Conservation (phyloP, 2,888 invertebrate genomes). For the Heliconius charithonia region DNA sequence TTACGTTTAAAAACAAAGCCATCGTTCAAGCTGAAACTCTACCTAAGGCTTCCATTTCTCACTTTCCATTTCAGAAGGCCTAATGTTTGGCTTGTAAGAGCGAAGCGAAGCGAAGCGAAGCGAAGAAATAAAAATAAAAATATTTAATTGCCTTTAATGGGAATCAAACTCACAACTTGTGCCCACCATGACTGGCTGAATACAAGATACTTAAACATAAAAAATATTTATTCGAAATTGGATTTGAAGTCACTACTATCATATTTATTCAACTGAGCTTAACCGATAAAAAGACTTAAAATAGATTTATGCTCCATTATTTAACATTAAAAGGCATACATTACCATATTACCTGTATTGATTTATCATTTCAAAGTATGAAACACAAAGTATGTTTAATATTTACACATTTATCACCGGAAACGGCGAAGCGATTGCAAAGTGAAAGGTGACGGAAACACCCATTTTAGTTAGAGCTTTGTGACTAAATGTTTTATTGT, state of each 20-base stretch:
- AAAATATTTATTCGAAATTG: not conserved
- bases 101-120: too few relatives aligned
- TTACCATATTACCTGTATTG: not conserved
- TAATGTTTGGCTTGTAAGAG: too few relatives aligned
- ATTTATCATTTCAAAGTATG: conserved; percentile 3
- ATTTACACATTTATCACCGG: conserved; percentile 14
- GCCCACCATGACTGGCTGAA: too few relatives aligned
- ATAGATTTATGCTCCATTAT: not conserved
- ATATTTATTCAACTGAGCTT: not conserved
- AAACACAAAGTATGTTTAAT: conserved; percentile 9
- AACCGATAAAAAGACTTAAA: not conserved
- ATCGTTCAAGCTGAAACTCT: too few relatives aligned
- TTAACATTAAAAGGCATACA: not conserved
- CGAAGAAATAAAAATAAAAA: too few relatives aligned
- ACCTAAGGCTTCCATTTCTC: too few relatives aligned
- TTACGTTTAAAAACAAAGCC: too few relatives aligned
- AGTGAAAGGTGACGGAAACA: conserved; percentile 22
- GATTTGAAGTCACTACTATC: not conserved
- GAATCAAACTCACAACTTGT: too few relatives aligned
- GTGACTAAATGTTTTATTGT: conserved; percentile 6
- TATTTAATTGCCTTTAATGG: too few relatives aligned
- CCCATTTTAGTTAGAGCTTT: not conserved
- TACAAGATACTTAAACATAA: too few relatives aligned
- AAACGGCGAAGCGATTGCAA: conserved; percentile 14
- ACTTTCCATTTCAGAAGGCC: too few relatives aligned